These are phyloP conservation scores for Anguilla japonica DNA, from an alignment of 2,113 vertebrate genomes.

Conservation along the genomic window DNA sequence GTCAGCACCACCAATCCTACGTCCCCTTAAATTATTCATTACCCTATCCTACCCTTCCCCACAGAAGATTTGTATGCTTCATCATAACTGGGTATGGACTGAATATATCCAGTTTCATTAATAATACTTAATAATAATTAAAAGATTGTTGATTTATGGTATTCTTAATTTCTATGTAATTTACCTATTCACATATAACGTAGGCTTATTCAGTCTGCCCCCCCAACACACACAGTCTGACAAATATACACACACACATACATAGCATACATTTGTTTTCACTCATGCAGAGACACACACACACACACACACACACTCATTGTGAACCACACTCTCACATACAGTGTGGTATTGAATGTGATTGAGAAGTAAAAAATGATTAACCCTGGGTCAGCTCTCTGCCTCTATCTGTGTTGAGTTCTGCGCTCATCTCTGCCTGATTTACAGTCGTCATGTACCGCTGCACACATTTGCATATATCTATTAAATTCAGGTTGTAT, in stretches of 20 bases:
- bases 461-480: conserved; percentile 90
- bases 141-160: neutral
- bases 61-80: too few species aligned
- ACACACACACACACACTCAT: conserved; percentile 31
- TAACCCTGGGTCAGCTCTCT: conserved; percentile 88
- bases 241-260: neutral
- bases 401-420: conserved; percentile 85
- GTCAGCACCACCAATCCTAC: neutral
- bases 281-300: neutral
- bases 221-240: neutral
- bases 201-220: neutral
- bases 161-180: neutral
- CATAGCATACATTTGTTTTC: neutral
- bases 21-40: too few species aligned
- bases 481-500: conserved; percentile 81
- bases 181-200: neutral
- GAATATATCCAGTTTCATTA: too few species aligned
- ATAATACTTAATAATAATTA: too few species aligned
- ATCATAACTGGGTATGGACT: too few species aligned
- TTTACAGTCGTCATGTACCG: conserved; percentile 86
- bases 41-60: too few species aligned
- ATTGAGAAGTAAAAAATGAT: conserved; percentile 96
- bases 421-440: conserved; percentile 88
- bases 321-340: conserved; percentile 32
- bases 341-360: conserved; percentile 77